Evolutionary conservation across 2,888 invertebrate species (phyloP), one percentile per base, ranked within the genome.

Genomic region (Ectemnius lituratus): DNA sequence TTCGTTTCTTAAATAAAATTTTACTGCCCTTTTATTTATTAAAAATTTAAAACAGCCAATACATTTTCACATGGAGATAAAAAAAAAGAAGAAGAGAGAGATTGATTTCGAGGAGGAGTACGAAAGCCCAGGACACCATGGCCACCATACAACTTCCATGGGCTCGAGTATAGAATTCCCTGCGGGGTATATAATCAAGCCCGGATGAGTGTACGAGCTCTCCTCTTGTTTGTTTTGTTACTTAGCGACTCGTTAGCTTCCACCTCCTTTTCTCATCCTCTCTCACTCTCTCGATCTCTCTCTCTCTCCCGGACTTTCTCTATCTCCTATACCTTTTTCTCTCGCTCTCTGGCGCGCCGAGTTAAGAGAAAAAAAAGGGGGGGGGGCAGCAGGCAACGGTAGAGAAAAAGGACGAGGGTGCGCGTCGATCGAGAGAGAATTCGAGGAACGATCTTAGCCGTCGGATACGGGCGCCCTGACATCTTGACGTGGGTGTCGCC

Each of bases 171-270:
- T 78, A 80, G 79, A 79, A 76, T 75, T 75, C 78, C 85, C 87
- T 82, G 81, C 85, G 85, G 86, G 88, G 85, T 88, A 88, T 88
- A 88, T 88, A 88, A 88, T 88, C 88, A 88, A 79, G 85, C 81
- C 85, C 37, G 37, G 88, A 87, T 86, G 86, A 87, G 87, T 86
- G 67, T 73, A 70, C 67, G 80, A 80, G 80, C 86, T 87, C 37
- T 37, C 37, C 37, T 37, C 83, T 84, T 88, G 88, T 88, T 88
- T 88, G 88, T 88, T 88, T 89, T 88, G 87, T 88, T 88, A 89
- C 88, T 88, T 88, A 87, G 87, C 86, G 85, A 87, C 86, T 87
- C 85, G 87, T 88, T 85, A 87, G 75, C 74, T 73, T 57, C 76
- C 70, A 52, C 52, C 52, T 16, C 16, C 16, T 16, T 14, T 14